These are phyloP conservation scores for Neofelis nebulosa DNA, from an alignment of 2,113 vertebrate species.

Conservation along the genomic window DNA sequence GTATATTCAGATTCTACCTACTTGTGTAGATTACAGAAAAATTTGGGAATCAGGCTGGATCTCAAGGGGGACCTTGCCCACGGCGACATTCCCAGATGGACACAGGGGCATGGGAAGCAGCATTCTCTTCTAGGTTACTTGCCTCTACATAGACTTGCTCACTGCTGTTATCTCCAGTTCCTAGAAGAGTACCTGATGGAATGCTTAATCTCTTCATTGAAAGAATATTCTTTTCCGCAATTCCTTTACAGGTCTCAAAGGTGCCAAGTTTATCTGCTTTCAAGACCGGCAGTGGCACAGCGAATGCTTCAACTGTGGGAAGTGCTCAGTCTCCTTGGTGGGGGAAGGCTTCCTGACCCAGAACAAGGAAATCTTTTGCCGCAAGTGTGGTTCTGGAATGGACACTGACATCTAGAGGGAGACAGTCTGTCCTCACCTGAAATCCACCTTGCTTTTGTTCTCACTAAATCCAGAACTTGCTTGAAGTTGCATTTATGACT, in stretches of 20 bases:
- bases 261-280: constrained; percentile 86
- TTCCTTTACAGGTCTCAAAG: constrained; percentile 83
- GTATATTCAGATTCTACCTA: background rate
- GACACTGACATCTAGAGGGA: constrained; percentile 76
- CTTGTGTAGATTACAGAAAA: background rate
- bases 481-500: background rate
- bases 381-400: constrained; percentile 88
- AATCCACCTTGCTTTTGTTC: constrained; percentile 19
- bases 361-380: constrained; percentile 90
- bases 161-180: background rate
- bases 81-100: background rate
- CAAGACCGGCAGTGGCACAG: constrained; percentile 87
- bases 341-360: constrained; percentile 89
- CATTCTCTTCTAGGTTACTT: background rate
- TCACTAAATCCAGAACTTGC: constrained; percentile 52
- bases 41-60: background rate
- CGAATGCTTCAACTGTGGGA: constrained; percentile 84
- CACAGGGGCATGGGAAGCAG: accelerated
- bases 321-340: constrained; percentile 79
- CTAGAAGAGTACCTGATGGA: background rate
- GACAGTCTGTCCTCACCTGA: background rate
- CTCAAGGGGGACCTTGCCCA: background rate
- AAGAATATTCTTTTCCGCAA: constrained; percentile 7
- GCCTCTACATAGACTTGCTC: background rate
- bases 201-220: background rate